A percentile compares a stretch with the other conserved stretches of the same genome.
These are phyloP conservation scores for Gambusia yucatana DNA, from an alignment of 2,797 vertebrate genomes.

Conservation along the genomic window DNA sequence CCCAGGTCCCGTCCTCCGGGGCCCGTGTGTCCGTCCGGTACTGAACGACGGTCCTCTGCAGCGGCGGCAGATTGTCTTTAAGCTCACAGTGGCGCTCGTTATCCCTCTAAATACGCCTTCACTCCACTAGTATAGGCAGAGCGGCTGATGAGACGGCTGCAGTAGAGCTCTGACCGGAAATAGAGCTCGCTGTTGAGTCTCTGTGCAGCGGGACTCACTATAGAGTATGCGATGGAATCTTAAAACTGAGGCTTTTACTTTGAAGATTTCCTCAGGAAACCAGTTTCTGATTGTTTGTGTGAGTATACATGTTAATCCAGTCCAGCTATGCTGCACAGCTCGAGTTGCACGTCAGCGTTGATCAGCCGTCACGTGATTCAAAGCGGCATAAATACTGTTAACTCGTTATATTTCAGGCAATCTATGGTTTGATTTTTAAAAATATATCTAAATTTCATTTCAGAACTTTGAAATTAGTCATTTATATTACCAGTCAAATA, in stretches of 20 bases:
- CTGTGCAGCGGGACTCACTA: rapidly evolving
- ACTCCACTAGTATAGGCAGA: conserved; percentile 59
- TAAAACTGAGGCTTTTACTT: conserved; percentile 13
- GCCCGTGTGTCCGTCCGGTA: conserved; percentile 16
- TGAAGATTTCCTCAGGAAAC: neutral
- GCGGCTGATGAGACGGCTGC: conserved; percentile 21
- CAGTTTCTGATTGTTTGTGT: rapidly evolving
- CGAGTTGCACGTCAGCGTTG: conserved; percentile 53
- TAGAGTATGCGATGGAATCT: rapidly evolving
- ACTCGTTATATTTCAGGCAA: neutral
- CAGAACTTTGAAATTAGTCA: neutral
- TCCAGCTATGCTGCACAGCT: conserved; percentile 39
- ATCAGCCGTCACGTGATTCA: conserved; percentile 65
- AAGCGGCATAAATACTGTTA: neutral
- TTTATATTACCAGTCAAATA: neutral
- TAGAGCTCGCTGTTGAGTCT: rapidly evolving
- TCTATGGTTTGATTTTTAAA: neutral
- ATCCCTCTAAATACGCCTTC: conserved; percentile 64
- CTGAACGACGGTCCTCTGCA: conserved; percentile 16
- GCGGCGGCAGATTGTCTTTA: conserved; percentile 36
- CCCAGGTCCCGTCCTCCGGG: conserved; percentile 19
- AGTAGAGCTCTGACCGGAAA: conserved; percentile 3
- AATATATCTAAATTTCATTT: neutral
- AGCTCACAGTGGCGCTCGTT: conserved; percentile 37
- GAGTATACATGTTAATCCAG: conserved; percentile 28